Evolutionary conservation across 1,140 invertebrate genomes (phyloP), one percentile per base, ranked within the genome.

Genomic region (Rhagoletis pomonella): DNA sequence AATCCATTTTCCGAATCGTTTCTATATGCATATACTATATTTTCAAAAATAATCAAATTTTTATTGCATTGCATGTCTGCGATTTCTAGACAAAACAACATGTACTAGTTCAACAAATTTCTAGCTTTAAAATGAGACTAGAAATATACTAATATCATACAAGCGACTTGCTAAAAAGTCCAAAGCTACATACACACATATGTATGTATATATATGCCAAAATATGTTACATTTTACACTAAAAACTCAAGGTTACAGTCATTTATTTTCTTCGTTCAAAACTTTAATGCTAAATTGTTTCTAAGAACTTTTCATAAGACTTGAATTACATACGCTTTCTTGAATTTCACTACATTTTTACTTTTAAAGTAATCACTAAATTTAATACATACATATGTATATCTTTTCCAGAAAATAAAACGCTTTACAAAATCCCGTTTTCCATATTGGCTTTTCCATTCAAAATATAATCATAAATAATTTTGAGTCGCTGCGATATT

Each of bases 341-440:
- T 47, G 44, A 17, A 73, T 73, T 73, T 47, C n/a, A 29, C 42
- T 47, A 47, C 17, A 47, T 73, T 2, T 55, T 47, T 73, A 73
- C 73, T 81, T 81, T 81, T 58, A 2, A 81, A 55, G 47, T 47
- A 19, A 81, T 55, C 73, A 29, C 73, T 81, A 55, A 73, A 81
- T 81, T 81, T 55, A n/a, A 29, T 58, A 29, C 29, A 29, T 29
- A 29, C 29, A 29, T 29, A 29, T 29, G 29, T 29, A 73, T 17
- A 73, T 17, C 4, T 42, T 47, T 47, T 73, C 6, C 14, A n/a
- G 59, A 58, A 85, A 58, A 59, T 85, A 58, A n/a, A 59, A 59
- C 12, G 2, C 14, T 47, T 29, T 58, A 55, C 44, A 58, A 73
- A 39, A 73, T 50, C 12, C 60, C 4, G n/a, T n/a, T 39, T 39